Conservation (phyloP, 2,797 vertebrate genomes). For the Mormyrops boulengeri region DNA sequence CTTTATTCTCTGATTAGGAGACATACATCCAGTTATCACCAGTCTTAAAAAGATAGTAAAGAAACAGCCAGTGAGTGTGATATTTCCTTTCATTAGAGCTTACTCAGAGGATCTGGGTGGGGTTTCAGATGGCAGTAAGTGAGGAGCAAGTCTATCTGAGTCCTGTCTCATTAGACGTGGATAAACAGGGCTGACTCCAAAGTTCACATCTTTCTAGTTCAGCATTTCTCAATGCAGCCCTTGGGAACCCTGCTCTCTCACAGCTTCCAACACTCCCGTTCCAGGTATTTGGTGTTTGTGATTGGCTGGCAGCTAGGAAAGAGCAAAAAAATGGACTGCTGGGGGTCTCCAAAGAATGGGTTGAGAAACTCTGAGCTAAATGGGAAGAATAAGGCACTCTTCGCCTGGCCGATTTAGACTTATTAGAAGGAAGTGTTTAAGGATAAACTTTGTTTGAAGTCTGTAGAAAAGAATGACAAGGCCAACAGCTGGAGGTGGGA, state of each 20-base stretch:
- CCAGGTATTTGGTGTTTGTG: not conserved
- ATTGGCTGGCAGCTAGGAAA: not conserved
- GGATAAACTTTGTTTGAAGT: not conserved
- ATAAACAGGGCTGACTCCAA: not conserved
- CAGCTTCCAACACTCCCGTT: not conserved
- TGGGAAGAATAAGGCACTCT: not conserved
- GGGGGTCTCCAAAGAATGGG: not conserved
- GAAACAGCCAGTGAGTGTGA: conserved; percentile 4
- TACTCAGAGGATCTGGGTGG: not conserved
- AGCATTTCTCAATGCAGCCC: not conserved
- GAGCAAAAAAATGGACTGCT: not conserved
- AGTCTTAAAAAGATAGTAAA: not conserved
- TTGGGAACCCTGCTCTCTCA: not conserved
- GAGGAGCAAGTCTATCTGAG: not conserved
- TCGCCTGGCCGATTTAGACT: not conserved
- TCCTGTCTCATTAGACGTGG: not conserved
- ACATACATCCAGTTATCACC: conserved; percentile 14
- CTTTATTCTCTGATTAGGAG: conserved; percentile 3
- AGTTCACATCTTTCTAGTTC: not conserved
- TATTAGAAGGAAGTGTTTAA: not conserved
- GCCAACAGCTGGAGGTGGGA: not conserved
- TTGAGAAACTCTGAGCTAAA: not conserved
- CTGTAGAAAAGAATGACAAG: not conserved
- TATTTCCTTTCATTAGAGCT: not conserved
- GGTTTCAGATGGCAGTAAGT: not conserved